phyloP scores from a whole-genome alignment of 2,888 invertebrate genomes.

The Drosophila lutescens region DNA sequence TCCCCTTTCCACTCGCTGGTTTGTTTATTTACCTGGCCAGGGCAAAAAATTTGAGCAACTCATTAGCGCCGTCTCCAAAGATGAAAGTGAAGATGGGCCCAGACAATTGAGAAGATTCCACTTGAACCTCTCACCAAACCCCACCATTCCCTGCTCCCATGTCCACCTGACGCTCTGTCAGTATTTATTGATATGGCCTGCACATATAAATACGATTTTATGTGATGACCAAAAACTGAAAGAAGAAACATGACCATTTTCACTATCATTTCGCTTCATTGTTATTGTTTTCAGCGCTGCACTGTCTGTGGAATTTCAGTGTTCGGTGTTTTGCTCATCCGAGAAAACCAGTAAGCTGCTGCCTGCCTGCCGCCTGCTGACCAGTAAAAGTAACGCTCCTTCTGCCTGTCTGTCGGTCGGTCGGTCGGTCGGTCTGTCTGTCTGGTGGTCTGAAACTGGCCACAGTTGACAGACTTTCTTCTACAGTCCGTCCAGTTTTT shows the following conservation, averaged over 20 bases:
- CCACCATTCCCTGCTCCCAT: slow-evolving; percentile 1
- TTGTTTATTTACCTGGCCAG: slow-evolving; percentile 9
- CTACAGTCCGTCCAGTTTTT: slow-evolving; percentile 73
- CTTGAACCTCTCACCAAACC: slow-evolving; percentile 8
- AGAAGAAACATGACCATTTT: slow-evolving; percentile 64
- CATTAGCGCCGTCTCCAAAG: slow-evolving; percentile 49
- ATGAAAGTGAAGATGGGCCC: slow-evolving; percentile 41
- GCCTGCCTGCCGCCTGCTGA: slow-evolving; percentile 19
- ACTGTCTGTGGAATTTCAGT: slow-evolving; percentile 31
- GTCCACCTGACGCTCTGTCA: slow-evolving; percentile 26
- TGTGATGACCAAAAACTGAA: slow-evolving; percentile 70
- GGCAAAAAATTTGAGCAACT: slow-evolving; percentile 27
- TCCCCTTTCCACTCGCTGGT: background rate
- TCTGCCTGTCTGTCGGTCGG: slow-evolving; percentile 49
- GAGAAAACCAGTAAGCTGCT: slow-evolving; percentile 43
- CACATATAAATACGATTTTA: slow-evolving; percentile 49
- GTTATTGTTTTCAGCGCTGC: slow-evolving; percentile 59
- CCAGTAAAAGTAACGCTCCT: slow-evolving; percentile 76
- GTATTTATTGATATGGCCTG: slow-evolving; percentile 44
- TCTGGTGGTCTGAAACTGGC: slow-evolving; percentile 59
- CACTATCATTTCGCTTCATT: slow-evolving; percentile 73
- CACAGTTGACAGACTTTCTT: slow-evolving; percentile 66
- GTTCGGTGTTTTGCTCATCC: slow-evolving; percentile 42
- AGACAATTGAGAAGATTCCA: slow-evolving; percentile 34
- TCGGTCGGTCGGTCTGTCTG: slow-evolving; percentile 1